phyloP scores from a whole-genome alignment of 2,113 vertebrate genomes.

The Muntiacus muntjak region DNA sequence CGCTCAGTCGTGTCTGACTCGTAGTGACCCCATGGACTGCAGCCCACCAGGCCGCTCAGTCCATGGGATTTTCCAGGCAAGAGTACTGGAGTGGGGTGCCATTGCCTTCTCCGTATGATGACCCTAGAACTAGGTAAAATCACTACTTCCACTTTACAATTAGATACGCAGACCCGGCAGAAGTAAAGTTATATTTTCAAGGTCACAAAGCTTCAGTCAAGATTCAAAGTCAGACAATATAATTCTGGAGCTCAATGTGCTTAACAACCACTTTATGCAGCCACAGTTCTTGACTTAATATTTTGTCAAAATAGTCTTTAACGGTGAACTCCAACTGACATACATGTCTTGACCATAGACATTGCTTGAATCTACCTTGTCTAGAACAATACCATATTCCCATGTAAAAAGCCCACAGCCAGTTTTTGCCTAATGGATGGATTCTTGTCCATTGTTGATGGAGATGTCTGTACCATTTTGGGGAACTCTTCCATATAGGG shows the following conservation, averaged over 20 bases:
- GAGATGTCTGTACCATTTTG: background rate
- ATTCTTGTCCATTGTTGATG: background rate
- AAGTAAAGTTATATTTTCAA: background rate
- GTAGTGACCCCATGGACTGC: no score
- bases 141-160: background rate
- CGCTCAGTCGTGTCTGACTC: no score
- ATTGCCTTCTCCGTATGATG: background rate
- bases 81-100: no score
- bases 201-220: background rate
- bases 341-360: background rate
- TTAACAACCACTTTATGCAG: background rate
- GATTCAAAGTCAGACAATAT: background rate
- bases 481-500: background rate
- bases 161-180: background rate
- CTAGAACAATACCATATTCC: background rate
- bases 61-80: no score
- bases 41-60: no score
- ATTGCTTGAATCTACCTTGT: background rate
- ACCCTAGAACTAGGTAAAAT: background rate
- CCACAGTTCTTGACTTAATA: background rate
- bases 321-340: background rate
- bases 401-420: background rate
- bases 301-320: background rate
- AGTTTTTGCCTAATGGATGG: background rate
- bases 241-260: background rate